Percentiles rank a stretch among this genome's conserved stretches.
Evolutionary conservation across 2,797 vertebrate species (phyloP).

Genomic region (Ataeniobius toweri): DNA sequence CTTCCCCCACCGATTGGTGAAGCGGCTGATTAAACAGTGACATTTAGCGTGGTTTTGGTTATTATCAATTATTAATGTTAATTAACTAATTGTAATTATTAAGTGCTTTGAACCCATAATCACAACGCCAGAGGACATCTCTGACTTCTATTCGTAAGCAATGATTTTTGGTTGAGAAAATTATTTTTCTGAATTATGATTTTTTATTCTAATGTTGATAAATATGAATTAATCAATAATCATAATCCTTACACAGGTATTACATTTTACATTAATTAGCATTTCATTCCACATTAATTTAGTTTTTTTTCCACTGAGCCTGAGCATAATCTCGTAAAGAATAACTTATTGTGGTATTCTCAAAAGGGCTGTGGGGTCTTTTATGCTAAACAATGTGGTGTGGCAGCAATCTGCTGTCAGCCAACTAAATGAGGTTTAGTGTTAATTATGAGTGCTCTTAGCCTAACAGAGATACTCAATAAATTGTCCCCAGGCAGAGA

Average conservation of each 20-base stretch:
- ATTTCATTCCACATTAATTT: constrained; percentile 9
- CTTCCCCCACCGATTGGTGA: too few species aligned
- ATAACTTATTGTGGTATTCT: constrained; percentile 34
- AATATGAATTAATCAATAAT: too few species aligned
- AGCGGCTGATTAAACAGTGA: too few species aligned
- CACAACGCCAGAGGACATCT: too few species aligned
- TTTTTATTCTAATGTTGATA: too few species aligned
- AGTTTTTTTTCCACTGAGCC: constrained; percentile 7
- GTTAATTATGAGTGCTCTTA: constrained; percentile 75
- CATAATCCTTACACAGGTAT: not conserved
- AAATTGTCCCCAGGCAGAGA: constrained; percentile 81
- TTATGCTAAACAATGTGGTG: constrained; percentile 60
- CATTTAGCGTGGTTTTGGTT: too few species aligned
- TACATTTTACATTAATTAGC: constrained; percentile 14
- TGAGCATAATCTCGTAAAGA: constrained; percentile 28
- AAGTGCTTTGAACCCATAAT: too few species aligned
- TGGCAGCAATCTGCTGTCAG: constrained; percentile 52
- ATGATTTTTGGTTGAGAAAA: too few species aligned
- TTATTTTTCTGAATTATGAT: too few species aligned
- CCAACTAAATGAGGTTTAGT: constrained; percentile 61
- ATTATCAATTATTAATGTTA: too few species aligned
- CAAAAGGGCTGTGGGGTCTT: constrained; percentile 30
- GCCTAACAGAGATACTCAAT: constrained; percentile 63
- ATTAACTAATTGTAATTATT: too few species aligned
- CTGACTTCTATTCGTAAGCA: too few species aligned